These are phyloP conservation scores for Acromyrmex heyeri DNA, from an alignment of 1,140 invertebrate genomes.

Conservation along the genomic window DNA sequence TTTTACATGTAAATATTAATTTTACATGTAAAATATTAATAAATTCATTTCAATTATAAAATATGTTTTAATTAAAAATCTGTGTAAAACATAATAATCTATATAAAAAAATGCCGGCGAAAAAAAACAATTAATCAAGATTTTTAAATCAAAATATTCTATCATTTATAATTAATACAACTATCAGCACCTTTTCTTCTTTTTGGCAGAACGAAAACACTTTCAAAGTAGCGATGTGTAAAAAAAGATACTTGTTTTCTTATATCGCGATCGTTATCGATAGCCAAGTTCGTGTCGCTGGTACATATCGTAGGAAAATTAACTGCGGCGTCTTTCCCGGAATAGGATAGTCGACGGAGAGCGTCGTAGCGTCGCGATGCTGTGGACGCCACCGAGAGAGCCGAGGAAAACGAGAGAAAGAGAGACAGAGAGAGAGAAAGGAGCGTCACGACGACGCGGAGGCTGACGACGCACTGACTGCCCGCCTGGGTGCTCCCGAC, in stretches of 20 bases:
- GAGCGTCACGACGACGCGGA: conserved; percentile 81
- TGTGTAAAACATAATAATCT: not conserved
- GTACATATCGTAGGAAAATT: conserved; percentile 33
- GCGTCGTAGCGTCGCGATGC: conserved; percentile 47
- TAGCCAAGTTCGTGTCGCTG: not conserved
- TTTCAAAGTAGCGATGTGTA: not conserved
- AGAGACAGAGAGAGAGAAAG: not conserved
- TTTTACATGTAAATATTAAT: not conserved
- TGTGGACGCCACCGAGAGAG: conserved; percentile 37
- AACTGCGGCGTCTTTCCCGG: conserved; percentile 43
- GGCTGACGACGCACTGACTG: conserved; percentile 85
- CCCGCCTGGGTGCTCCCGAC: conserved; percentile 73
- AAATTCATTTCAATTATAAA: not conserved
- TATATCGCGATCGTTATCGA: conserved; percentile 1
- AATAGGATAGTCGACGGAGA: conserved; percentile 42
- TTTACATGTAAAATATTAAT: not conserved
- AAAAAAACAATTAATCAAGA: not conserved
- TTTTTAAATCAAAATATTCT: not conserved
- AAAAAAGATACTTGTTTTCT: conserved; percentile 11
- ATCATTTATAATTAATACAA: conserved; percentile 8
- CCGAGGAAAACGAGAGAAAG: conserved; percentile 44
- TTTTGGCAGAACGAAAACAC: conserved; percentile 27
- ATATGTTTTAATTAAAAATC: not conserved
- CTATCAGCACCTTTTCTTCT: conserved; percentile 3
- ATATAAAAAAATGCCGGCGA: no score